Percentiles rank a stretch among this genome's conserved stretches.
Evolutionary conservation across 2,113 vertebrate species (phyloP).

Genomic region (Haemorhous mexicanus): DNA sequence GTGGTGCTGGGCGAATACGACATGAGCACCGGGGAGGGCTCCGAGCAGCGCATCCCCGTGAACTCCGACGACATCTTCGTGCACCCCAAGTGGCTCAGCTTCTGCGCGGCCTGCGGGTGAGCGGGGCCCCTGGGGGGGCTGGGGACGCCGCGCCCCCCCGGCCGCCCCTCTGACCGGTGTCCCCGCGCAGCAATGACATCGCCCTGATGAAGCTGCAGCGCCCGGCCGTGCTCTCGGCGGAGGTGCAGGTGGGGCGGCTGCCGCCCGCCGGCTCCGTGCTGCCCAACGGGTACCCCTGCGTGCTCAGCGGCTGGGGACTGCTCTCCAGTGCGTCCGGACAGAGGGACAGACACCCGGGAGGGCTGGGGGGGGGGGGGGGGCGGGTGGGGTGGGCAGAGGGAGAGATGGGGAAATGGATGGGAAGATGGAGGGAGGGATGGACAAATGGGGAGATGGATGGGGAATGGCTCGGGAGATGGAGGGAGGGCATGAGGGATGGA

Average conservation of each 20-base stretch:
- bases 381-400: too few relatives aligned
- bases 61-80: background rate
- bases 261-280: background rate
- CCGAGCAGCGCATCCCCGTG: slow-evolving; percentile 7
- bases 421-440: background rate
- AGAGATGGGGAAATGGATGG: background rate
- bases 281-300: slow-evolving; percentile 18
- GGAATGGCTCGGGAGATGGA: background rate
- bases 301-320: slow-evolving; percentile 22
- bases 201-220: slow-evolving; percentile 20
- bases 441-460: background rate
- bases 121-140: background rate
- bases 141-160: background rate
- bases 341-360: fast-evolving
- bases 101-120: slow-evolving; percentile 23
- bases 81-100: slow-evolving; percentile 15
- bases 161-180: background rate
- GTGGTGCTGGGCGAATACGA: slow-evolving; percentile 41
- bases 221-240: background rate
- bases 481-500: too few relatives aligned
- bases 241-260: background rate
- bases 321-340: background rate
- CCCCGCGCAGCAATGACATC: background rate
- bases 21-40: background rate
- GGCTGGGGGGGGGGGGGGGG: fast-evolving